These are phyloP conservation scores for Cydia pomonella DNA, from an alignment of 1,140 invertebrate genomes.

Conservation along the genomic window DNA sequence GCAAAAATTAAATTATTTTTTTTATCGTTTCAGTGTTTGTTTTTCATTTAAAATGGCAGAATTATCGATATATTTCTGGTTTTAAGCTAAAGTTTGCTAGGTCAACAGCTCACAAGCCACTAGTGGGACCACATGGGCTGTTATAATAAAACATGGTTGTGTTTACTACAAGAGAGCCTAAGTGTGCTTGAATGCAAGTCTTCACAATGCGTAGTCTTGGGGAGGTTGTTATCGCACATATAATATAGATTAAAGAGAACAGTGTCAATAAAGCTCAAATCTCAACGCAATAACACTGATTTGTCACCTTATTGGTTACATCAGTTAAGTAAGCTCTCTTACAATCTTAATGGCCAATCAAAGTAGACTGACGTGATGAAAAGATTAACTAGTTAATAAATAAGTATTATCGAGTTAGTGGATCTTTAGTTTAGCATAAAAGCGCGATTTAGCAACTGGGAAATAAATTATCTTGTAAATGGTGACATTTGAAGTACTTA, in stretches of 20 bases:
- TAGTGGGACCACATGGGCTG: too few relatives aligned
- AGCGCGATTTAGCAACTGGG: conserved; percentile 22
- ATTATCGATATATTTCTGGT: too few relatives aligned
- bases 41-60: too few relatives aligned
- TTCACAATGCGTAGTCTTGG: too few relatives aligned
- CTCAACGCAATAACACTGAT: neutral
- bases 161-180: too few relatives aligned
- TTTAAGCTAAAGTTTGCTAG: too few relatives aligned
- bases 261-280: neutral
- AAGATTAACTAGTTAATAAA: conserved; percentile 33
- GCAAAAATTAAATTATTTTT: too few relatives aligned
- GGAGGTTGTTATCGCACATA: too few relatives aligned
- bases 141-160: too few relatives aligned
- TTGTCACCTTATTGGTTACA: neutral
- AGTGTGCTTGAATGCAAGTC: too few relatives aligned
- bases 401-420: conserved; percentile 8
- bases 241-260: neutral
- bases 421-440: conserved; percentile 29
- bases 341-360: neutral
- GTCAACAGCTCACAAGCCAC: too few relatives aligned
- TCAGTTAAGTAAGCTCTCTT: neutral
- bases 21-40: too few relatives aligned
- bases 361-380: conserved; percentile 25
- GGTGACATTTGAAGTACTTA: conserved; percentile 23
- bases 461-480: conserved; percentile 8